Percentiles rank a stretch among this genome's conserved stretches.
Conservation (phyloP, 2,888 invertebrate genomes). For the Eupithecia tripunctaria region DNA sequence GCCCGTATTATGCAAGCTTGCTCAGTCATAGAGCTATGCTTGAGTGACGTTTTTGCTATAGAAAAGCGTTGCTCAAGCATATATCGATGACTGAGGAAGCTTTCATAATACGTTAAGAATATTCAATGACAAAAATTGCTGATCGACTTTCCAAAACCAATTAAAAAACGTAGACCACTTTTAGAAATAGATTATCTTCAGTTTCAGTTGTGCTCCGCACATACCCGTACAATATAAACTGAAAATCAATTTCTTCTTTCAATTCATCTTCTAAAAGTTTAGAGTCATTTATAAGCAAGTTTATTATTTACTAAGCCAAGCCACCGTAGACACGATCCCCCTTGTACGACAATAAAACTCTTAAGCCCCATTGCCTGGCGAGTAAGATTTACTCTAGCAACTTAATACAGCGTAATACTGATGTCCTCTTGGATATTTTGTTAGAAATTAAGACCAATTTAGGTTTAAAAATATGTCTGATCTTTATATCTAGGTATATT, state of each 20-base stretch:
- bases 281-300: slow-evolving; percentile 24
- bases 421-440: slow-evolving; percentile 56
- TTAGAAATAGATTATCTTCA: background rate
- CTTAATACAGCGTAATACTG: slow-evolving; percentile 80
- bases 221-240: background rate
- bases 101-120: too few relatives aligned
- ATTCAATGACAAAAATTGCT: too few relatives aligned
- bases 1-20: too few relatives aligned
- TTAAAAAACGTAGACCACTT: background rate
- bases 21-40: too few relatives aligned
- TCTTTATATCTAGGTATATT: background rate
- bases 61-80: too few relatives aligned
- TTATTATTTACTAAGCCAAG: slow-evolving; percentile 47
- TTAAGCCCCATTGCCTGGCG: slow-evolving; percentile 76
- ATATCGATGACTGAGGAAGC: too few relatives aligned
- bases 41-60: too few relatives aligned
- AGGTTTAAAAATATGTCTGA: background rate
- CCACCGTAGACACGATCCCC: slow-evolving; percentile 51
- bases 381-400: slow-evolving; percentile 80
- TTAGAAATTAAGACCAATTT: slow-evolving; percentile 23
- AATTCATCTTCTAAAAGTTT: slow-evolving; percentile 18
- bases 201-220: background rate
- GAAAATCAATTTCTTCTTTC: background rate
- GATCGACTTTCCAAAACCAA: background rate
- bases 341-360: slow-evolving; percentile 79